These are phyloP conservation scores for Chroicocephalus ridibundus DNA, from an alignment of 2,113 vertebrate species.

Conservation along the genomic window DNA sequence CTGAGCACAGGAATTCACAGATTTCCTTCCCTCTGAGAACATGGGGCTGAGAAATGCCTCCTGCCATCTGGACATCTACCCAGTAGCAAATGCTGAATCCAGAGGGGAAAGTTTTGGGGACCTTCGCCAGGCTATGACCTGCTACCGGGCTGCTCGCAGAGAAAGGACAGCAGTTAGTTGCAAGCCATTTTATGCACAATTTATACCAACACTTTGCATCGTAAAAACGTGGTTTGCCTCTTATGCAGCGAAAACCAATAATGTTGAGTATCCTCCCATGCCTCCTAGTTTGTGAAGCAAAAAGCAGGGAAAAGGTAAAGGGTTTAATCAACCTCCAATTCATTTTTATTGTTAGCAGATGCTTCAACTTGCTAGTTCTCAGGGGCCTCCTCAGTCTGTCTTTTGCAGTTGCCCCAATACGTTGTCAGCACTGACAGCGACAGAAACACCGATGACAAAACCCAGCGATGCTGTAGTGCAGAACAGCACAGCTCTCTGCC, in stretches of 20 bases:
- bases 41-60: background rate
- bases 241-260: background rate
- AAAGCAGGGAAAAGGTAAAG: slow-evolving; percentile 3
- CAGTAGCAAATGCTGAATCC: background rate
- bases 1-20: background rate
- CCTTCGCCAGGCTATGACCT: background rate
- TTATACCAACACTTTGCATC: background rate
- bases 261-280: background rate
- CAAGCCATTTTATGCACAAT: background rate
- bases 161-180: background rate
- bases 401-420: background rate
- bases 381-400: background rate
- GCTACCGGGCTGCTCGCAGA: background rate
- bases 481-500: background rate
- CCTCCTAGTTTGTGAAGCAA: background rate
- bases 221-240: background rate
- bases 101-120: background rate
- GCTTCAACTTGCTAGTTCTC: slow-evolving; percentile 2
- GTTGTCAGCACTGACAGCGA: background rate
- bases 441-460: background rate
- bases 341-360: slow-evolving; percentile 55
- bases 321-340: slow-evolving; percentile 20
- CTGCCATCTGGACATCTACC: background rate
- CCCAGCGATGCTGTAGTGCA: background rate
- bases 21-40: background rate